phyloP scores from a whole-genome alignment of 2,797 vertebrate species.

The Borostomias antarcticus region DNA sequence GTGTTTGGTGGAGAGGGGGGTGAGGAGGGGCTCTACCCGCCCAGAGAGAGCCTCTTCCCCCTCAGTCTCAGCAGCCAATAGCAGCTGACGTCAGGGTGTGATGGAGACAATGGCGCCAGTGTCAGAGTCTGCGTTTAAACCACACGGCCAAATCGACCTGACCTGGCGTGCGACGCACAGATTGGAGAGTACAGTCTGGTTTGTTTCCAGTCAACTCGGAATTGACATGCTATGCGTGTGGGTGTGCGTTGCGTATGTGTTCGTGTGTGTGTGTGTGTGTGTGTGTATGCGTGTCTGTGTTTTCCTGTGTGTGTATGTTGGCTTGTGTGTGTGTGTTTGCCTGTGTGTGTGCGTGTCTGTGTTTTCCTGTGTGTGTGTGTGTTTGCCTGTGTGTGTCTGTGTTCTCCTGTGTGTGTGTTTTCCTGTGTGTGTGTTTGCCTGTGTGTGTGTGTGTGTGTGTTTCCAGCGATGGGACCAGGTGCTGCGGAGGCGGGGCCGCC shows the following conservation, averaged over 20 bases:
- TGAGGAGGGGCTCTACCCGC: no score
- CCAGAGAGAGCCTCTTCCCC: no score
- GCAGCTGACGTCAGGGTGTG: not conserved
- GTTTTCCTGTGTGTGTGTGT: no score
- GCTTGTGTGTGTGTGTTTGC: no score
- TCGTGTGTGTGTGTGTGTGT: no score
- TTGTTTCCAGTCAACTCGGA: not conserved
- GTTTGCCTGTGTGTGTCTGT: slow-evolving; percentile 18
- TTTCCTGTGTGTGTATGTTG: slow-evolving; percentile 23
- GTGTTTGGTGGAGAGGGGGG: no score
- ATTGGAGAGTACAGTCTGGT: not conserved
- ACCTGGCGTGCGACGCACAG: not conserved
- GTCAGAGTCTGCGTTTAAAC: slow-evolving; percentile 56
- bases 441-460: slow-evolving; percentile 23
- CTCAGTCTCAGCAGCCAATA: not conserved
- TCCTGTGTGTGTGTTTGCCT: not conserved
- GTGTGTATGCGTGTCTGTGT: no score
- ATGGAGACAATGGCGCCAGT: not conserved
- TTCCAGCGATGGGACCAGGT: slow-evolving; percentile 84
- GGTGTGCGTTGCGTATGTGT: slow-evolving; percentile 20
- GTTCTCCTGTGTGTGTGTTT: slow-evolving; percentile 7
- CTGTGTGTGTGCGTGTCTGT: slow-evolving; percentile 20
- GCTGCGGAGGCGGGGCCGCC: slow-evolving; percentile 68
- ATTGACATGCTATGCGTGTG: slow-evolving; percentile 25
- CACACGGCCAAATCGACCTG: slow-evolving; percentile 3